These are phyloP conservation scores for Tetramorium alpestre DNA, from an alignment of 1,140 invertebrate species.

Conservation along the genomic window DNA sequence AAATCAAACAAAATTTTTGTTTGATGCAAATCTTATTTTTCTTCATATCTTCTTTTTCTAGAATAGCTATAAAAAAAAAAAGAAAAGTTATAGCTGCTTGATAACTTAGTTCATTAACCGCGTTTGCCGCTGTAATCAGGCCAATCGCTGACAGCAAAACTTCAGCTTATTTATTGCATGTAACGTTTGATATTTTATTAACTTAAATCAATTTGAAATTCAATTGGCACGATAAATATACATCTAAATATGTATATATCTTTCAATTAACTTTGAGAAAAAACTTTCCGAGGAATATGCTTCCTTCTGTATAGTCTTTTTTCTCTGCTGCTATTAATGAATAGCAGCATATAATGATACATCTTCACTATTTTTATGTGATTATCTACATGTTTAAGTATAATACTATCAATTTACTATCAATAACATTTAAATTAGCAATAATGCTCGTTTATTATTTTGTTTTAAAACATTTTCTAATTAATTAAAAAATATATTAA, in stretches of 20 bases:
- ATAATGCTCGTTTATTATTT: not conserved
- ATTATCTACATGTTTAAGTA: not conserved
- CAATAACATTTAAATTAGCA: not conserved
- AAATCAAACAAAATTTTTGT: not conserved
- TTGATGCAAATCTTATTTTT: not conserved
- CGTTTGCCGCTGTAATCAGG: not conserved
- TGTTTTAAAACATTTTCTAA: not conserved
- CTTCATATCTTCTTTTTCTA: not conserved
- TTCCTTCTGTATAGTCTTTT: not conserved
- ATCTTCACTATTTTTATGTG: not conserved
- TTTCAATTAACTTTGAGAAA: not conserved
- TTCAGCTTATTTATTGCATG: not conserved
- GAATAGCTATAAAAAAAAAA: not conserved
- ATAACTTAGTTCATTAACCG: constrained; percentile 11
- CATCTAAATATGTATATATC: not conserved
- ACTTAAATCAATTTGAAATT: not conserved
- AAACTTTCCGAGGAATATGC: not conserved
- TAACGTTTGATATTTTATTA: not conserved
- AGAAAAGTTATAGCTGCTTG: not conserved
- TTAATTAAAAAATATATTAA: not conserved
- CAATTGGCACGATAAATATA: not conserved
- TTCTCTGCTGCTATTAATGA: not conserved
- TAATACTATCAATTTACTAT: not conserved
- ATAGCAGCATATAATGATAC: not conserved
- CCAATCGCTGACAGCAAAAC: not conserved